Evolutionary conservation across 2,113 vertebrate species (phyloP).

Genomic region (Phrynosoma platyrhinos): DNA sequence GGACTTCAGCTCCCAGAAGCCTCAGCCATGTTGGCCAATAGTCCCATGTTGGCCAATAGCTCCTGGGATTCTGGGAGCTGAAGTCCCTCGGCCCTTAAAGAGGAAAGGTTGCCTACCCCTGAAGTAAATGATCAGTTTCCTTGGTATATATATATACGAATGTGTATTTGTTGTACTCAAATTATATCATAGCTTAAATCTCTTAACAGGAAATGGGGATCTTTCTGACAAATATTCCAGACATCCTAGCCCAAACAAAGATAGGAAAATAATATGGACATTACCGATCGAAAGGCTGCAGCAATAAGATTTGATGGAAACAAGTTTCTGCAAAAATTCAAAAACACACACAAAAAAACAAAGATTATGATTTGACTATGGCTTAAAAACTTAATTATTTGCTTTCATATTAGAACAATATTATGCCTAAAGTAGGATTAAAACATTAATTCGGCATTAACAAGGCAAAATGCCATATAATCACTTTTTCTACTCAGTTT

Average conservation of each 20-base stretch:
- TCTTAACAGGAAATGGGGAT: background rate
- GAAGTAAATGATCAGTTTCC: background rate
- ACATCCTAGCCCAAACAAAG: background rate
- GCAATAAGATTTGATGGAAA: slow-evolving; percentile 95
- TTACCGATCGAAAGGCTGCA: slow-evolving; percentile 92
- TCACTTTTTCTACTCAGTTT: background rate
- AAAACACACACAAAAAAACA: slow-evolving; percentile 20
- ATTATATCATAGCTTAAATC: background rate
- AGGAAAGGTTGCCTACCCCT: too few relatives aligned
- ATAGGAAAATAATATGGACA: background rate
- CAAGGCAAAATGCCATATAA: background rate
- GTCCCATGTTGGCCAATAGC: too few relatives aligned
- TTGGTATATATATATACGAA: background rate
- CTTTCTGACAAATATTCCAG: background rate
- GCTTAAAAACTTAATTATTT: background rate
- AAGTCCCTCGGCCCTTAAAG: too few relatives aligned
- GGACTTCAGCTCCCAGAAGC: too few relatives aligned
- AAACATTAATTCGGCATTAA: background rate
- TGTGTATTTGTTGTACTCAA: background rate
- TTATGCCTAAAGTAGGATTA: slow-evolving; percentile 24
- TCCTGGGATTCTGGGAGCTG: too few relatives aligned
- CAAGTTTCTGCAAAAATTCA: slow-evolving; percentile 86
- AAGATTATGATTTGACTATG: slow-evolving; percentile 20
- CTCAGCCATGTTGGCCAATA: too few relatives aligned
- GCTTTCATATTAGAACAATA: background rate